Evolutionary conservation across 2,888 invertebrate species (phyloP).

Genomic region (Timandra comae): DNA sequence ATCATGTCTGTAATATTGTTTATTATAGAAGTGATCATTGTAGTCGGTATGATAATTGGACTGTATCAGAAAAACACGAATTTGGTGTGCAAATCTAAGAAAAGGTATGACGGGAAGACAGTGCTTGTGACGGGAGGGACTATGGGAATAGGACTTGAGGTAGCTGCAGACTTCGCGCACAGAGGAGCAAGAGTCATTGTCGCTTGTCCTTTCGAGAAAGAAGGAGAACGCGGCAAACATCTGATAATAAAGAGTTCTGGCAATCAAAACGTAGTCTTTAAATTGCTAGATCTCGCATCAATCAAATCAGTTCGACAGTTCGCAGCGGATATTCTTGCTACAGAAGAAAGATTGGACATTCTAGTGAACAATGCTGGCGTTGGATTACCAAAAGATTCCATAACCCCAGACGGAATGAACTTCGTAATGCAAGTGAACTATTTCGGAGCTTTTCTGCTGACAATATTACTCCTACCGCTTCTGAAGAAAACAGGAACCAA

Average conservation of each 20-base stretch:
- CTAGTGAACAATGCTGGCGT: conserved; percentile 94
- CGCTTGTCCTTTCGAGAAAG: conserved; percentile 57
- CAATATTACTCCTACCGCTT: conserved; percentile 89
- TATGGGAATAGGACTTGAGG: conserved; percentile 57
- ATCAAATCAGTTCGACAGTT: conserved; percentile 87
- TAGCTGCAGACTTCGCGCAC: conserved; percentile 56
- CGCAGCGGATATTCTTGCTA: conserved; percentile 83
- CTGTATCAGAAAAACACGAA: conserved; percentile 62
- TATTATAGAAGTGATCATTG: conserved; percentile 33
- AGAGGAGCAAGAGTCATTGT: conserved; percentile 60
- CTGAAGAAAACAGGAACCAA: conserved; percentile 73
- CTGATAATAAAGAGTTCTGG: conserved; percentile 80
- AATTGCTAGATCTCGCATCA: conserved; percentile 84
- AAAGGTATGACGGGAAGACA: conserved; percentile 51
- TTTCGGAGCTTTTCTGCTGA: conserved; percentile 93
- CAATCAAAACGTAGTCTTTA: conserved; percentile 82
- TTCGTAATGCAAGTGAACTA: conserved; percentile 95
- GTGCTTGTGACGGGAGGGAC: conserved; percentile 63
- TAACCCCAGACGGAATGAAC: conserved; percentile 89
- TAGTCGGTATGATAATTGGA: conserved; percentile 43
- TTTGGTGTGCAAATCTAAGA: conserved; percentile 55
- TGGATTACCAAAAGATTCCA: conserved; percentile 74
- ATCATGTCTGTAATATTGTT: conserved; percentile 36
- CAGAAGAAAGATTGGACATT: conserved; percentile 84
- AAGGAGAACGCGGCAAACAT: conserved; percentile 64